Evolutionary conservation across 2,888 invertebrate species (phyloP), one percentile per base, ranked within the genome.

Genomic region (Apodemia zela): DNA sequence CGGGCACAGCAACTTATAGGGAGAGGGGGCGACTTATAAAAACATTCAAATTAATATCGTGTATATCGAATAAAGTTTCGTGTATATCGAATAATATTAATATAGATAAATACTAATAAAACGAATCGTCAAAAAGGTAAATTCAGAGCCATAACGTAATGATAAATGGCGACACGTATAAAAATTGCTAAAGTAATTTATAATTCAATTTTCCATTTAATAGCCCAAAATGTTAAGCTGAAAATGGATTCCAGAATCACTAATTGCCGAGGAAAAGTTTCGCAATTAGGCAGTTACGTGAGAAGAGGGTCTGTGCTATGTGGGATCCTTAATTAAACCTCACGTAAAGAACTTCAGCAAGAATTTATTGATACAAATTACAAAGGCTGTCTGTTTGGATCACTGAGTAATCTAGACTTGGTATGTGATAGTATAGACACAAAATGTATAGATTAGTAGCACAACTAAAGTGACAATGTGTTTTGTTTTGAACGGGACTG

Each of bases 201-300:
- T 45, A 45, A 45, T 45, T 45, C n/a, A n/a, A 45, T 45, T n/a
- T 38, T n/a, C 4, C n/a, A 45, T 45, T 45, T 45, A 45, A 45
- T 54, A 25, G 21, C n/a, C 13, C 7, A 33, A 51, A 51, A 51
- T 21, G 21, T 11, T 18, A 51, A 51, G 51, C 11, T 18, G 51
- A 5, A 54, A 54, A 54, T 25, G 54, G 21, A 15, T 25, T 54
- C 25, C 13, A 54, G 54, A n/a, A 54, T 54, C 54, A 54, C 54
- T 54, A 54, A 54, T 54, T 54, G 7, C 54, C 54, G 15, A 25
- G 18, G 10, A 54, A 54, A 54, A 54, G 54, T 54, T 54, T 54
- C 21, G 54, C 54, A 54, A 54, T 54, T 54, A 54, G 54, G 54
- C 54, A 54, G 54, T 54, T 54, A 25, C 54, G 54, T 54, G 54